Base-by-base conservation (phyloP, 2,888 invertebrate species). In the Myopa tessellatipennis region DNA sequence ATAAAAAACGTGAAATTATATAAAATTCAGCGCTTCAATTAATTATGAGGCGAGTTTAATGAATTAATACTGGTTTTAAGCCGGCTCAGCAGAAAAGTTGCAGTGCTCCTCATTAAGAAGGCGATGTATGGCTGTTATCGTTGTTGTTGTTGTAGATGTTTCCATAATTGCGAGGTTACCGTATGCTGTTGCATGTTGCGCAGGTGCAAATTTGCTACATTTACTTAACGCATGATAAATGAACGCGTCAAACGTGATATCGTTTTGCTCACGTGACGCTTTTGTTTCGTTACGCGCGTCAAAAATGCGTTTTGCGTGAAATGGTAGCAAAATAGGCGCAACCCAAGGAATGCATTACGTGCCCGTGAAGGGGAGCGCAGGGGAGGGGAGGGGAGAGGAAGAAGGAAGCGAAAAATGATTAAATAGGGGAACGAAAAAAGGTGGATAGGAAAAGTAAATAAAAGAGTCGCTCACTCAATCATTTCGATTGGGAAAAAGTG, bases 171-270 rank as follows among this genome's bases (percentile, higher is more conserved):
- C 52, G 26, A 63, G 4, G 8, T 12, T 18, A 34, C 16, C 38
- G 38, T 38, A 12, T 16, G 12, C 38, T 63, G 55, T 71, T 69
- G 68, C 61, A 75, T 78, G 73, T 65, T 70, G 60, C 63, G 12
- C 75, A 75, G 75, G 75, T 75, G 75, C 75, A 75, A 75, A 75
- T 75, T 68, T 75, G 75, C 40, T 45, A 60, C 69, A 69, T 60
- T 75, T 40, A 58, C 60, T 75, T 68, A 69, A 55, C 26, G 58
- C 60, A 60, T 69, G 75, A 75, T 60, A 75, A 75, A 75, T 75
- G 75, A 61, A 69, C 18, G 60, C 69, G 75, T 75, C 75, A 38
- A 69, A 69, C 69, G 69, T 60, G 60, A 60, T 36, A 70, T 55
- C 45, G 61, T 26, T 73, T 55, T 70, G 45, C 55, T 71, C 71